phyloP scores from a whole-genome alignment of 2,888 invertebrate species.

The Baronia brevicornis region DNA sequence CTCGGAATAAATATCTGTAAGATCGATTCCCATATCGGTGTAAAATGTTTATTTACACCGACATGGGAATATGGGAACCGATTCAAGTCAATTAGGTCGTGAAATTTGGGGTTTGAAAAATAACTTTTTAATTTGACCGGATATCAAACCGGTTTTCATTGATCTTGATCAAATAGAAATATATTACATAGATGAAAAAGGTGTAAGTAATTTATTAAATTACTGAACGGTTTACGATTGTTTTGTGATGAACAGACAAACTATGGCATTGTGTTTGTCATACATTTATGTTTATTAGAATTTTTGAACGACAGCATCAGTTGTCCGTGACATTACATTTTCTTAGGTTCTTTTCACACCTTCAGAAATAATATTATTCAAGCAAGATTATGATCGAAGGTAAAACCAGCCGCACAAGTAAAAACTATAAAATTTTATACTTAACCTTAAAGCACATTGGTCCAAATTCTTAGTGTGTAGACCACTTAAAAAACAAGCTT shows the following conservation, averaged over 20 bases:
- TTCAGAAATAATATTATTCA: slow-evolving; percentile 4
- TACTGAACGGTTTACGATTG: too few species aligned
- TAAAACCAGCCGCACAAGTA: slow-evolving; percentile 5
- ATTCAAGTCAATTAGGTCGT: too few species aligned
- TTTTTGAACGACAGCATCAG: slow-evolving; percentile 8
- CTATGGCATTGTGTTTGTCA: not conserved
- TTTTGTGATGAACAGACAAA: slow-evolving; percentile 7
- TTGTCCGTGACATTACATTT: slow-evolving; percentile 16
- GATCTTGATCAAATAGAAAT: not conserved
- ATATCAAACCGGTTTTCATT: too few species aligned
- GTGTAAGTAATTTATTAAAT: slow-evolving; percentile 1
- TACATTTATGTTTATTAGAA: slow-evolving; percentile 11
- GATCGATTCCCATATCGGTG: too few species aligned
- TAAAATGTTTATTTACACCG: too few species aligned
- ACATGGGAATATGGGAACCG: too few species aligned
- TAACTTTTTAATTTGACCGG: too few species aligned
- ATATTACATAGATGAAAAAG: not conserved
- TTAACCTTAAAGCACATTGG: slow-evolving; percentile 3
- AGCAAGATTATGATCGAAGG: slow-evolving; percentile 9
- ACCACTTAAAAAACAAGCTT: too few species aligned
- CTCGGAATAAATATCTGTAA: too few species aligned
- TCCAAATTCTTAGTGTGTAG: too few species aligned
- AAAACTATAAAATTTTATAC: slow-evolving; percentile 5
- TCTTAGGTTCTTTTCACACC: slow-evolving; percentile 12
- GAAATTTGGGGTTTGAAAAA: too few species aligned